Base-by-base conservation (phyloP, 2,113 vertebrate species). In the Cebus imitator region DNA sequence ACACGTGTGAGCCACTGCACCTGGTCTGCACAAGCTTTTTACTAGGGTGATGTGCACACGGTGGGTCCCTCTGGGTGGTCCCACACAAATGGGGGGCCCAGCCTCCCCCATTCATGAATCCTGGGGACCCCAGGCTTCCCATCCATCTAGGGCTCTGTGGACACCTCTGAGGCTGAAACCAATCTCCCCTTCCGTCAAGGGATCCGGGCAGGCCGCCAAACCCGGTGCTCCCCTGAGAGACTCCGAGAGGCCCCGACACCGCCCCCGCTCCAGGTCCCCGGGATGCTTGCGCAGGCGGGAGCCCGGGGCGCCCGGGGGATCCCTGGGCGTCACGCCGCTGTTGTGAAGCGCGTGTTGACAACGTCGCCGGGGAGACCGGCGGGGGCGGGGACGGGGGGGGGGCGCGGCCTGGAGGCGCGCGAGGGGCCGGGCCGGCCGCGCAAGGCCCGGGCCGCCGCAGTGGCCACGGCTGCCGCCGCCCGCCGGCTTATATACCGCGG, bases 401-500 rank as follows among this genome's bases (percentile, higher is more conserved):
- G 95, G 97, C 73, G 94, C 79, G 84, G 97, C 84, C 95, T 30
- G 78, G 48, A 79, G 0, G 66, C 23, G 27, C 17, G 23, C 21
- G 3, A 10, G 79, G 57, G 55, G 90, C 93, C 45, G 11, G 90
- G 14, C 45, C 40, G 0, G 64, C 58, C 0, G 94, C 32, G 10
- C 83, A 11, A 37, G 30, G 84, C 78, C 80, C 91, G 32, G 88
- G 97, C 96, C 83, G 87, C 85, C 75, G 76, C 95, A 32, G 87
- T 75, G 95, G 87, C 88, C 76, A 7, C 75, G 40, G 95, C 95
- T 50, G 83, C 95, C 79, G 95, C 96, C 91, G 94, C 96, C 97
- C 78, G 92, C 92, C 80, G 95, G 96, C 97, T 98, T 98, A 93
- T 98, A 98, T 98, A 98, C 98, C 90, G 96, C 98, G 98, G 98